phyloP scores from a whole-genome alignment of 2,888 invertebrate genomes.

The Habrosyne pyritoides region DNA sequence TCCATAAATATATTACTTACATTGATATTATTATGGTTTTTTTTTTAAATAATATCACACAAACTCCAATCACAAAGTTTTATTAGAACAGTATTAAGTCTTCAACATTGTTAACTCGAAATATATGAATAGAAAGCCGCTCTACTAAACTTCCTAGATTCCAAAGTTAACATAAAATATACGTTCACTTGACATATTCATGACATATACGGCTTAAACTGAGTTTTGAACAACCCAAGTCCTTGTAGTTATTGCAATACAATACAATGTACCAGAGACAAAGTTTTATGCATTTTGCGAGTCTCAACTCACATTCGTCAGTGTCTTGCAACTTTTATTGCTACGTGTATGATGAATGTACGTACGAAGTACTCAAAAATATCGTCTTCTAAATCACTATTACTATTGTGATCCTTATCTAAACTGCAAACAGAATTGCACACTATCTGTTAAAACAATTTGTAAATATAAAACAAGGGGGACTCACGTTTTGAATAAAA shows the following conservation, averaged over 20 bases:
- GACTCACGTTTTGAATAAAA: conserved; percentile 72
- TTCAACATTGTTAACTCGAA: background rate
- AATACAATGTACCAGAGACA: conserved; percentile 57
- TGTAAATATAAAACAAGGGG: conserved; percentile 65
- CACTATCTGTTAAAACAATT: conserved; percentile 72
- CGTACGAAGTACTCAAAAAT: conserved; percentile 54
- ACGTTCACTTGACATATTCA: conserved; percentile 25
- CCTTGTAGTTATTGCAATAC: conserved; percentile 54
- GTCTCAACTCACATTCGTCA: conserved; percentile 71
- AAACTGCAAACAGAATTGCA: conserved; percentile 66
- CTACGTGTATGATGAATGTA: conserved; percentile 65
- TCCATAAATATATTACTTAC: background rate
- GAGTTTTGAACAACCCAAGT: conserved; percentile 41
- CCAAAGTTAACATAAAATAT: background rate
- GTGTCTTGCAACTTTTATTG: conserved; percentile 79
- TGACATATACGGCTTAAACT: conserved; percentile 30
- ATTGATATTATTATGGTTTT: background rate
- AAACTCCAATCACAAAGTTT: background rate
- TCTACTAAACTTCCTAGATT: background rate
- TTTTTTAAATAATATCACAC: no score
- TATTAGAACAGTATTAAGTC: background rate
- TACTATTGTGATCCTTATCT: conserved; percentile 46
- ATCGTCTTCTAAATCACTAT: conserved; percentile 48
- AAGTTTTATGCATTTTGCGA: conserved; percentile 59
- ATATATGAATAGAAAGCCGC: background rate